These are phyloP conservation scores for Phoxinus dragarum DNA, from an alignment of 2,797 vertebrate species.

Conservation along the genomic window DNA sequence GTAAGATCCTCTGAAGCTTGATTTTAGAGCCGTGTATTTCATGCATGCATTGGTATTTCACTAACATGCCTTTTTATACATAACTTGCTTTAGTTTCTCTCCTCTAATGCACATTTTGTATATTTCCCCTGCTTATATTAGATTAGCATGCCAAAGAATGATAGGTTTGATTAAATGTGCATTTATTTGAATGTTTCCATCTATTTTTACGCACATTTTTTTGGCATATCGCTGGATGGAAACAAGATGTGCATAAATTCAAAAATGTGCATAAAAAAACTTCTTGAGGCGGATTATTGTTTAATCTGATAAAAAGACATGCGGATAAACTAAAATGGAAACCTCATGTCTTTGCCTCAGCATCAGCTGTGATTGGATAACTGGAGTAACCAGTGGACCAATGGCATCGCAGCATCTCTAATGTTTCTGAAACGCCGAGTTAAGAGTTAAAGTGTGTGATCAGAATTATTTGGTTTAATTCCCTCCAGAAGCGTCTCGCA, in stretches of 20 bases:
- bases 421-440: too few relatives aligned
- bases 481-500: too few relatives aligned
- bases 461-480: too few relatives aligned
- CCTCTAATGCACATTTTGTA: background rate
- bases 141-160: background rate
- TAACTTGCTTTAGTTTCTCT: background rate
- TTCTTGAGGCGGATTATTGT: too few relatives aligned
- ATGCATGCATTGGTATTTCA: background rate
- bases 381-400: background rate
- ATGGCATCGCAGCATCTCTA: too few relatives aligned
- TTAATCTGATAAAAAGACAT: too few relatives aligned
- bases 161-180: background rate
- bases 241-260: background rate
- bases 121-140: too few relatives aligned
- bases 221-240: background rate
- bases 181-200: too few relatives aligned
- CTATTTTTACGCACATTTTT: background rate
- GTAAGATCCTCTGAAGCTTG: constrained; percentile 69
- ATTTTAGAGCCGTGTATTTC: background rate
- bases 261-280: background rate
- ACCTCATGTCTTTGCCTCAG: too few relatives aligned
- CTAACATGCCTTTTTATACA: background rate
- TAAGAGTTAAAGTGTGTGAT: too few relatives aligned
- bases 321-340: background rate
- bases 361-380: background rate